Evolutionary conservation across 2,888 invertebrate species (phyloP).

Genomic region (Drosophila greeni): DNA sequence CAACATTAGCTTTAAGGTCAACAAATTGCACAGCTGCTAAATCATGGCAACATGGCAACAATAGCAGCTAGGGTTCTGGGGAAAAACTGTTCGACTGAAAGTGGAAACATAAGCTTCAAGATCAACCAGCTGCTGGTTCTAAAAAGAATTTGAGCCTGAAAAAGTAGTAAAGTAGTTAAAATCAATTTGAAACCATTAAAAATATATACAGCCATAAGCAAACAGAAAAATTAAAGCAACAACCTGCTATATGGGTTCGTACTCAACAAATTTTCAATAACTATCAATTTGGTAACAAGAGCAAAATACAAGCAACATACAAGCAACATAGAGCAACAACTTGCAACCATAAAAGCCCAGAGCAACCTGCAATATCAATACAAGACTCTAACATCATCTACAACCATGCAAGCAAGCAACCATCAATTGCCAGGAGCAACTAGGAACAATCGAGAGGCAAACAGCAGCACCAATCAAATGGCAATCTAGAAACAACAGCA

Average conservation of each 20-base stretch:
- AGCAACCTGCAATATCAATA: not conserved
- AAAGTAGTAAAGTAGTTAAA: not conserved
- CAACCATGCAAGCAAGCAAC: not conserved
- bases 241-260: not conserved
- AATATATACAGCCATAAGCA: not conserved
- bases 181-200: not conserved
- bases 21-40: conserved; percentile 9
- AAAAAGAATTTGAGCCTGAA: too few species aligned
- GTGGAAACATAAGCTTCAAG: too few species aligned
- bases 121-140: too few species aligned
- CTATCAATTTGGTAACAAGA: not conserved
- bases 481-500: conserved; percentile 2
- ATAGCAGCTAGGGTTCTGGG: too few species aligned
- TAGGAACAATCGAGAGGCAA: not conserved
- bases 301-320: not conserved
- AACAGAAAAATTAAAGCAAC: not conserved
- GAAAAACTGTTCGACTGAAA: too few species aligned
- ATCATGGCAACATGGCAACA: not conserved
- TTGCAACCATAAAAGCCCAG: not conserved
- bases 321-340: not conserved
- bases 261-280: not conserved
- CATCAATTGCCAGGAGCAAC: conserved; percentile 1
- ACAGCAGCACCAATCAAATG: conserved; percentile 3
- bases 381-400: not conserved
- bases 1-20: conserved; percentile 22